A percentile compares a stretch with the other conserved stretches of the same genome.
Evolutionary conservation across 2,113 vertebrate genomes (phyloP).

Genomic region (Charadrius vociferus): DNA sequence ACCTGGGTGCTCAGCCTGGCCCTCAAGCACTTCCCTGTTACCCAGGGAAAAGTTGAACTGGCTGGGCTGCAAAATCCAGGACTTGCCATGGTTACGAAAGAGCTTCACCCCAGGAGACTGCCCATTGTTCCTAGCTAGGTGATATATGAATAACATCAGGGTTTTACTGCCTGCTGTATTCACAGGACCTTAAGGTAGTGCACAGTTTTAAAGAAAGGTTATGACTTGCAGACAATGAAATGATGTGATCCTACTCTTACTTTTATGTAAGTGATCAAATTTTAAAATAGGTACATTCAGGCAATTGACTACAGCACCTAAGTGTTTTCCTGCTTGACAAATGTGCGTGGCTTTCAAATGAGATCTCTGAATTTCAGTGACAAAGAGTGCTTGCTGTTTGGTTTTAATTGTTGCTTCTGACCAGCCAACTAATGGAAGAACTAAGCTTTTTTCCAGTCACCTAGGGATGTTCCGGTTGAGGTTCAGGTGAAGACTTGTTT

Average conservation of each 20-base stretch:
- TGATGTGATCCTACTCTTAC: not conserved
- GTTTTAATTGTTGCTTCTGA: not conserved
- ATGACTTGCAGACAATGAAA: conserved; percentile 22
- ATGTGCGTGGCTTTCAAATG: not conserved
- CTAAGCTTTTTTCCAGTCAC: not conserved
- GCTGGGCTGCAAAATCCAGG: not conserved
- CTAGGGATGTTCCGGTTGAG: not conserved
- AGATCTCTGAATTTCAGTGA: not conserved
- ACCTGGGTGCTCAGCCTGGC: not conserved
- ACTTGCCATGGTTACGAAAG: not conserved
- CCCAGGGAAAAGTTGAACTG: not conserved
- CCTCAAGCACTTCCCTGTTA: not conserved
- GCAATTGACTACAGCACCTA: not conserved
- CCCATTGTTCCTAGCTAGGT: not conserved
- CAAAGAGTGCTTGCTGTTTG: not conserved
- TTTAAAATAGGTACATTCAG: conserved; percentile 23
- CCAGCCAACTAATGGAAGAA: not conserved
- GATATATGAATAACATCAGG: not conserved
- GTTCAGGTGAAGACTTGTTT: not conserved
- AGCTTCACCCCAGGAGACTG: not conserved
- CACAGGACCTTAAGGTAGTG: not conserved
- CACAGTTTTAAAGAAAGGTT: not conserved
- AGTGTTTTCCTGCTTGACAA: not conserved
- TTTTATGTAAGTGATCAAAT: conserved; percentile 44
- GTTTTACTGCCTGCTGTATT: conserved; percentile 39